These are phyloP conservation scores for Dipodomys ordii DNA, from an alignment of 2,113 vertebrate species.

Conservation along the genomic window DNA sequence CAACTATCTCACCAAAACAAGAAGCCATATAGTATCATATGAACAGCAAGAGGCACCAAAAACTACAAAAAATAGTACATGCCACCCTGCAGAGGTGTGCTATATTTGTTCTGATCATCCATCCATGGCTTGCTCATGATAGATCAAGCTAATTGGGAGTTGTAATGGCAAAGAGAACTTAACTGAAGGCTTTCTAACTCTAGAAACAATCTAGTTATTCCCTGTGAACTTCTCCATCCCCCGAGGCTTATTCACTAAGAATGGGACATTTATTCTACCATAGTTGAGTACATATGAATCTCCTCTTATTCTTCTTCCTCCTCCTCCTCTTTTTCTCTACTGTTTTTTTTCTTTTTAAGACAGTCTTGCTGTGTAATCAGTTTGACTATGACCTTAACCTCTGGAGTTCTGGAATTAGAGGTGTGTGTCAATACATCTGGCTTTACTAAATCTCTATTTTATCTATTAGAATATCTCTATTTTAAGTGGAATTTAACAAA, in stretches of 20 bases:
- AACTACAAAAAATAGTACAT: neutral
- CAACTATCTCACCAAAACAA: neutral
- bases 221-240: neutral
- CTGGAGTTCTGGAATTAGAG: neutral
- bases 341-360: no score
- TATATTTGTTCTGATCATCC: neutral
- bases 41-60: neutral
- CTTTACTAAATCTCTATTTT: constrained; percentile 8
- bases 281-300: neutral
- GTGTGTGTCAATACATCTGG: neutral
- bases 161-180: neutral
- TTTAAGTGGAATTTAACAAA: constrained; percentile 9
- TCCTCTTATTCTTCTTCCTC: no score
- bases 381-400: neutral
- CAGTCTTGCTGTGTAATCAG: neutral
- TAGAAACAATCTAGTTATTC: neutral
- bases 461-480: neutral
- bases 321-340: no score
- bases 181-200: neutral
- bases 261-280: neutral
- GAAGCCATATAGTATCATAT: neutral
- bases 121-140: neutral
- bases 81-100: neutral
- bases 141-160: neutral
- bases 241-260: neutral